phyloP scores from a whole-genome alignment of 2,797 vertebrate species.

The Chlorospingus semifuscus region DNA sequence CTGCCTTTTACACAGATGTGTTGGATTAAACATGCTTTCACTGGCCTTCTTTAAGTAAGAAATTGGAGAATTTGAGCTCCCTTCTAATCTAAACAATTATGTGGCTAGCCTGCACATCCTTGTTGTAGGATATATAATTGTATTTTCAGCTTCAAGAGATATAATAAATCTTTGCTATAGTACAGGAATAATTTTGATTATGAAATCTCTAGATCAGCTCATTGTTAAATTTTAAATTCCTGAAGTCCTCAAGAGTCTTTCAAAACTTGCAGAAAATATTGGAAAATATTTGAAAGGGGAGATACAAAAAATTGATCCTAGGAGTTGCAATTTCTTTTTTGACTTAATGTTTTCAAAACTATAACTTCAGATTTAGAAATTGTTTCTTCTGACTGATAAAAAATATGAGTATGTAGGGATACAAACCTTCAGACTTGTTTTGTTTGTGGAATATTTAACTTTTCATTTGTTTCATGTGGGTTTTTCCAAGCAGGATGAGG shows the following conservation, averaged over 20 bases:
- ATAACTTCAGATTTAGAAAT: background rate
- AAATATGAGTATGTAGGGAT: background rate
- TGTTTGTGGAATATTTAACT: background rate
- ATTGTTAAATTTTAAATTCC: background rate
- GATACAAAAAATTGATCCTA: background rate
- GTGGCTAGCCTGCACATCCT: background rate
- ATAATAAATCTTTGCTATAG: background rate
- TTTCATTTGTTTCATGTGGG: background rate
- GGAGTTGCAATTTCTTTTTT: background rate
- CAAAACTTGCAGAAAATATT: background rate
- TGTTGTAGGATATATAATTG: background rate
- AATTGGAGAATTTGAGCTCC: background rate
- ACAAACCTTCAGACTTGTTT: background rate
- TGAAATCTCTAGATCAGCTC: background rate
- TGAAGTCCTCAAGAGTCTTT: background rate
- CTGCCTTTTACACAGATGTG: background rate
- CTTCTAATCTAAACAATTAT: background rate
- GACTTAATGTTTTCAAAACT: background rate
- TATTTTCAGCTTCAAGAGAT: background rate
- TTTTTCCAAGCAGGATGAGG: background rate
- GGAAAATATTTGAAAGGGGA: background rate
- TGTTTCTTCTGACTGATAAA: background rate
- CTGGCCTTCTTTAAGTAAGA: background rate
- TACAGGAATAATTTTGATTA: background rate
- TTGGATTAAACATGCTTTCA: background rate